A percentile compares a stretch with the other conserved stretches of the same genome.
phyloP scores from a whole-genome alignment of 2,888 invertebrate genomes.

The Mesorhabditis sp. region DNA sequence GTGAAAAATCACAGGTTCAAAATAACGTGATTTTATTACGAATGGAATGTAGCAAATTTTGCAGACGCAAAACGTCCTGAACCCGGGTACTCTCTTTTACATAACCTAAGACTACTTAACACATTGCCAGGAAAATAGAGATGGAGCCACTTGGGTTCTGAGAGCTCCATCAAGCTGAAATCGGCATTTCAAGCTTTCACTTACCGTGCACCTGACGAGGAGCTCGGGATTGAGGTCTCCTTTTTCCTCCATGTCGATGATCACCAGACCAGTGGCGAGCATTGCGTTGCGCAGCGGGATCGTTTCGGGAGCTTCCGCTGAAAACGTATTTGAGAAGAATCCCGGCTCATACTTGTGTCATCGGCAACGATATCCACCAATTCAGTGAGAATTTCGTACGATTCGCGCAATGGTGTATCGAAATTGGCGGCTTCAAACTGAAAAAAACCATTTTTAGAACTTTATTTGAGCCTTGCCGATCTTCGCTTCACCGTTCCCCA shows the following conservation, averaged over 20 bases:
- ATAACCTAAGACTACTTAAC: too few relatives aligned
- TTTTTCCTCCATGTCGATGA: not conserved
- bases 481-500: not conserved
- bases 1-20: too few relatives aligned
- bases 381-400: not conserved
- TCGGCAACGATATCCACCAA: not conserved
- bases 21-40: too few relatives aligned
- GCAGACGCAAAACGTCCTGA: too few relatives aligned
- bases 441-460: not conserved
- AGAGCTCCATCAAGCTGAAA: too few relatives aligned
- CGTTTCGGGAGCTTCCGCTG: not conserved
- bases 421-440: not conserved
- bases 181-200: too few relatives aligned
- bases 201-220: too few relatives aligned
- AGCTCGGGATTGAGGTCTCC: too few relatives aligned
- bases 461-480: not conserved
- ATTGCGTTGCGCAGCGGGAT: conserved; percentile 2
- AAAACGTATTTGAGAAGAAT: not conserved
- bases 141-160: too few relatives aligned
- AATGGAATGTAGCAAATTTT: too few relatives aligned
- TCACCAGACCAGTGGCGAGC: not conserved
- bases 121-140: too few relatives aligned
- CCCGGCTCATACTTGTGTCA: not conserved
- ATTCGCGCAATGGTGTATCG: not conserved
- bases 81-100: too few relatives aligned